Evolutionary conservation across 2,113 vertebrate genomes (phyloP).

Genomic region (Vimba vimba): DNA sequence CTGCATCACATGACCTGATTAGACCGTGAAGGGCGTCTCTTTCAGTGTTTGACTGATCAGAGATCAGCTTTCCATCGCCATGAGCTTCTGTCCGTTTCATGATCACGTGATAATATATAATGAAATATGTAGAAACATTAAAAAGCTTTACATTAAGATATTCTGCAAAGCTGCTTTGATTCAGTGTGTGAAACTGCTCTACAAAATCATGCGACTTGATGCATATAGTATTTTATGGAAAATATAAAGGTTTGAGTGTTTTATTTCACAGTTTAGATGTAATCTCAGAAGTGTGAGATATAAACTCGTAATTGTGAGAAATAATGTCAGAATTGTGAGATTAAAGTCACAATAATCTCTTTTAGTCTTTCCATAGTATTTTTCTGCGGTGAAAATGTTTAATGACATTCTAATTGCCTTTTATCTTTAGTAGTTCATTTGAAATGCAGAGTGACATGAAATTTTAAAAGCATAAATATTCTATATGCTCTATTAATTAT

Average conservation of each 20-base stretch:
- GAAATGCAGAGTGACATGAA: background rate
- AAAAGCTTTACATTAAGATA: background rate
- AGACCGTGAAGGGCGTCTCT: background rate
- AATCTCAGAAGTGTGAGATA: too few relatives aligned
- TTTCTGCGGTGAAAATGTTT: background rate
- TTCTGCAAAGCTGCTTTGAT: background rate
- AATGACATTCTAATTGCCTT: too few relatives aligned
- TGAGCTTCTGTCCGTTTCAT: background rate
- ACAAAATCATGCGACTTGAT: background rate
- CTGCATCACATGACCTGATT: conserved; percentile 5
- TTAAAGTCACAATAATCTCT: too few relatives aligned
- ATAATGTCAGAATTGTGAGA: too few relatives aligned
- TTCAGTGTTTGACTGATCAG: background rate
- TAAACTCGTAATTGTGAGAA: too few relatives aligned
- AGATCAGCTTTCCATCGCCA: background rate
- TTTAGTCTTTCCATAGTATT: background rate
- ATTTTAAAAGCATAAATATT: background rate
- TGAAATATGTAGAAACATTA: background rate
- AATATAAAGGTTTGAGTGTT: too few relatives aligned
- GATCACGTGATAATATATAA: background rate
- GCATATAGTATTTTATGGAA: background rate
- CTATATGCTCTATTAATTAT: too few relatives aligned
- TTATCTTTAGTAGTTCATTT: too few relatives aligned
- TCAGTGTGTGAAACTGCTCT: background rate
- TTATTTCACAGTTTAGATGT: too few relatives aligned